phyloP scores from a whole-genome alignment of 2,113 vertebrate genomes.

The Myrmecobius fasciatus region DNA sequence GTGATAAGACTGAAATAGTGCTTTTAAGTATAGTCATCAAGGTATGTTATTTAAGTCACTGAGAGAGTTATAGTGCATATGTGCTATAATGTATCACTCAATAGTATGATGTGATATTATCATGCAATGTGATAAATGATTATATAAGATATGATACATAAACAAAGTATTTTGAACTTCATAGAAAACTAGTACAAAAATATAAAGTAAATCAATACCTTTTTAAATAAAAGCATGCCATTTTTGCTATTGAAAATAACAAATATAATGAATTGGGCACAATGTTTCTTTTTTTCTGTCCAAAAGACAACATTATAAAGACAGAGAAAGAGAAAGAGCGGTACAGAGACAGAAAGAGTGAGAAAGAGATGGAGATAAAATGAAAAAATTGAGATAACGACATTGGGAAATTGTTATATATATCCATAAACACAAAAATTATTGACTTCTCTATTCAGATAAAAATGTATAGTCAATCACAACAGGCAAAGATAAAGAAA shows the following conservation, averaged over 20 bases:
- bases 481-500: not conserved
- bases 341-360: too few relatives aligned
- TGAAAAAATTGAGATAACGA: not conserved
- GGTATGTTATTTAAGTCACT: too few relatives aligned
- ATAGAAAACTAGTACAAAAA: not conserved
- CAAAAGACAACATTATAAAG: too few relatives aligned
- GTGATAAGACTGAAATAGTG: not conserved
- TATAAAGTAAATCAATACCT: not conserved
- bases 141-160: not conserved
- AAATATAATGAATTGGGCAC: not conserved
- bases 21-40: not conserved
- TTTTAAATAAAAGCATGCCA: not conserved
- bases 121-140: too few relatives aligned
- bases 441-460: not conserved
- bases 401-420: not conserved
- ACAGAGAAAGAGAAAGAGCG: not conserved
- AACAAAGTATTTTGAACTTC: not conserved
- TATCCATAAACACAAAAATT: not conserved
- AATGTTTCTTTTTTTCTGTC: too few relatives aligned
- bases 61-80: not conserved
- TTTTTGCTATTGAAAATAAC: not conserved
- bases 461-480: not conserved
- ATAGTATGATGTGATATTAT: not conserved
- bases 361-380: not conserved
- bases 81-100: not conserved